These are phyloP conservation scores for Scolopax bukidnonensis DNA, from an alignment of 2,797 vertebrate species.

Conservation along the genomic window DNA sequence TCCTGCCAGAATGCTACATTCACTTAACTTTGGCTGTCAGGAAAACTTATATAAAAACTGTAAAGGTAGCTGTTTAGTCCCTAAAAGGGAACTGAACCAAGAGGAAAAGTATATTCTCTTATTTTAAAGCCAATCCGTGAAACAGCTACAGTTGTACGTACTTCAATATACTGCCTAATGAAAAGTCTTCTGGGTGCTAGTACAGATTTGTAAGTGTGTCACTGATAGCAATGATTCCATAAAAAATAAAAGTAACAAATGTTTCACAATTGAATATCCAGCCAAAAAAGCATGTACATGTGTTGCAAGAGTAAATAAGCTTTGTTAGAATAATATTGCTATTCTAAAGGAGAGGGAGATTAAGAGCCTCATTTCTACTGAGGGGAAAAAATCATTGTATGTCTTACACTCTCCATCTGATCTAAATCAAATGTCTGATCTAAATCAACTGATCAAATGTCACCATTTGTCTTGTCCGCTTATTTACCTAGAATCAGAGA, in stretches of 20 bases:
- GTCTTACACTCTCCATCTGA: conserved; percentile 34
- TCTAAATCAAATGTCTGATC: too few species aligned
- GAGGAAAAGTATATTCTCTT: background rate
- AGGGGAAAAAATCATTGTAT: background rate
- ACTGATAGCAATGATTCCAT: background rate
- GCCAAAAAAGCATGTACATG: conserved; percentile 14
- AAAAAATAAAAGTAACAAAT: conserved; percentile 56
- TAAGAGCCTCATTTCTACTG: conserved; percentile 13
- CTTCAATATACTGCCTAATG: conserved; percentile 23
- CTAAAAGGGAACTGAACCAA: background rate
- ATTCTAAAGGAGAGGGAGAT: background rate
- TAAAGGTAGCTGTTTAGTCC: background rate
- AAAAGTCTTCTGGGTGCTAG: background rate
- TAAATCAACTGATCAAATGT: conserved; percentile 54
- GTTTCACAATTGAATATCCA: conserved; percentile 28
- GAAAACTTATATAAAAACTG: background rate
- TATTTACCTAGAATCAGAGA: conserved; percentile 34
- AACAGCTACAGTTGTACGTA: conserved; percentile 25
- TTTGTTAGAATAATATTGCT: background rate
- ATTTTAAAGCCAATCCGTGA: conserved; percentile 16
- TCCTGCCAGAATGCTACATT: background rate
- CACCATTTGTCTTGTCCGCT: conserved; percentile 24
- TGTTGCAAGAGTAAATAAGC: background rate
- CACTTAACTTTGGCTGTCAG: background rate
- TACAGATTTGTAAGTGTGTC: conserved; percentile 5